These are phyloP conservation scores for Diorhabda sublineata DNA, from an alignment of 1,140 invertebrate species.

Conservation along the genomic window DNA sequence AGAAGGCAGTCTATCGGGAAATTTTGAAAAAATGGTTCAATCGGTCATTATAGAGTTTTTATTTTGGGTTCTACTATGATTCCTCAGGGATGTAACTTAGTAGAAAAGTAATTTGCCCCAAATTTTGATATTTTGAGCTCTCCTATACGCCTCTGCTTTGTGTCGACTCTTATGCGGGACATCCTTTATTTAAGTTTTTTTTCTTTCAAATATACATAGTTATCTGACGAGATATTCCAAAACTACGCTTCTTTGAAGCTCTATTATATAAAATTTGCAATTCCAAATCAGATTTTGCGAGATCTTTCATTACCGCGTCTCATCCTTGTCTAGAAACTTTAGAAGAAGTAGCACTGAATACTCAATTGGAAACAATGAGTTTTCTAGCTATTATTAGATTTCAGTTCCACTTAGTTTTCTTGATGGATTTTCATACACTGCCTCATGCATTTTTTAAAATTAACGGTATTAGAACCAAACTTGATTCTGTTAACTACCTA, in stretches of 20 bases:
- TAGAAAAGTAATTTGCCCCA: no score
- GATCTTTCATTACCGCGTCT: conserved; percentile 5
- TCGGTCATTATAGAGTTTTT: no score
- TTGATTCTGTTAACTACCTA: no score
- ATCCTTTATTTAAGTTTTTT: background rate
- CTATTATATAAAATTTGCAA: conserved; percentile 7
- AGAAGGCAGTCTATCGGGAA: no score
- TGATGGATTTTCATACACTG: background rate
- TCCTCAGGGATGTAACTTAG: no score
- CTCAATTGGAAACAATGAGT: conserved; percentile 14
- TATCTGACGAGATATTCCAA: background rate
- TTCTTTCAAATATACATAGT: background rate
- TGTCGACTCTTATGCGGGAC: no score
- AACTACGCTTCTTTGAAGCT: background rate
- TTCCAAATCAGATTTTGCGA: conserved; percentile 4
- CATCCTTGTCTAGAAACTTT: background rate
- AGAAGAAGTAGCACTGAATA: conserved; percentile 10
- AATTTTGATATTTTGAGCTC: no score
- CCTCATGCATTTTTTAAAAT: no score
- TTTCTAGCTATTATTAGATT: conserved; percentile 18
- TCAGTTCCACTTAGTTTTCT: conserved; percentile 4
- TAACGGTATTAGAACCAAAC: no score
- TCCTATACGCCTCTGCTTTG: no score
- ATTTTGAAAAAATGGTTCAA: no score
- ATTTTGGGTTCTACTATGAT: no score